Base-by-base conservation (phyloP, 2,113 vertebrate genomes). In the Lagopus leucura region DNA sequence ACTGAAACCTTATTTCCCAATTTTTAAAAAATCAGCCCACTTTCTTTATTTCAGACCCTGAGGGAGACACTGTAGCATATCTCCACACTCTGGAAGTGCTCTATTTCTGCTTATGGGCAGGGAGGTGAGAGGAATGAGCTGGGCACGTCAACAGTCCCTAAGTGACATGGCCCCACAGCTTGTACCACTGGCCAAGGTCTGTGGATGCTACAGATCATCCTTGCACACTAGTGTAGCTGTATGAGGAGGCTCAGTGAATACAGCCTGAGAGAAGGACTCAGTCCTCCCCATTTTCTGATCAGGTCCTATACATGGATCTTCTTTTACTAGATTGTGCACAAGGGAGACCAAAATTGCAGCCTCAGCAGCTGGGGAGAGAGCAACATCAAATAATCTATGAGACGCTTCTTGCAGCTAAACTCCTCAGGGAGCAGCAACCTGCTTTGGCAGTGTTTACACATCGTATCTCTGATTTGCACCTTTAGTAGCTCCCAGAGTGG, bases 381-480 rank as follows among this genome's bases (percentile, higher is more conserved):
- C 77, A 89, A 43, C 70, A 87, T 89, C 95, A 95, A 81, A 97
- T 94, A 91, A 97, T 96, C 91, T 91, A 91, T 64, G 84, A 91
- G 88, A 93, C 45, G n/a, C 80, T 95, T 95, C 83, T 50, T 82
- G 79, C 82, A 93, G 80, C 89, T 94, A 61, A 90, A 72, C 74
- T 92, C 86, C 86, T 84, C 1, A 0, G 72, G 93, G 91, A 94
- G 61, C 71, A 83, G 86, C 55, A 85, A 96, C 93, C 90, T 95
- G 88, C 95, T 94, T 91, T 94, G 86, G 88, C 95, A 95, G 89
- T 81, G 88, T 97, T 96, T 97, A 93, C 85, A 94, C 88, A 89
- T 76, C 13, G 1, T 88, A 88, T 81, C 85, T 85, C 93, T 93
- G 93, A 94, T 92, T 93, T 92, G 90, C 92, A 92, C 96, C 92